These are phyloP conservation scores for Proales similis DNA, from an alignment of 1,140 invertebrate species.

Conservation along the genomic window DNA sequence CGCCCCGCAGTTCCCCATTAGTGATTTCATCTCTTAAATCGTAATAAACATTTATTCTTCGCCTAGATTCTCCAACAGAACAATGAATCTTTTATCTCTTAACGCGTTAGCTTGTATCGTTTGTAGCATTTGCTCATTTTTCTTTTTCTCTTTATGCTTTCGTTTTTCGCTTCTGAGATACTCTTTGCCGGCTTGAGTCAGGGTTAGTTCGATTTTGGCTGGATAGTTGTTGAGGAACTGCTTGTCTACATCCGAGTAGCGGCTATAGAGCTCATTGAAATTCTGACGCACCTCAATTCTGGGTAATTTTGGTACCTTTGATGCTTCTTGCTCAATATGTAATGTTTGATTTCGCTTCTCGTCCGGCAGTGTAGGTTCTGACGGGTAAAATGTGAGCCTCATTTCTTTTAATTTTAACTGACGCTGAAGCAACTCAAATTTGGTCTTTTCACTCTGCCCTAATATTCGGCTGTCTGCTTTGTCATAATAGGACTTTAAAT, in stretches of 20 bases:
- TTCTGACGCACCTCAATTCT: slow-evolving; percentile 8
- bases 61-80: too few relatives aligned
- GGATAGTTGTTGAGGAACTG: slow-evolving; percentile 31
- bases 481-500: slow-evolving; percentile 19
- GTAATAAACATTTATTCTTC: too few relatives aligned
- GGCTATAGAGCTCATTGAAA: too few relatives aligned
- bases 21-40: too few relatives aligned
- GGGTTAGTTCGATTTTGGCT: slow-evolving; percentile 19
- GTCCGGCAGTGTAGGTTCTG: neutral
- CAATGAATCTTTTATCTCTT: too few relatives aligned
- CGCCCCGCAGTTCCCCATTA: too few relatives aligned
- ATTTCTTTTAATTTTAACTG: neutral
- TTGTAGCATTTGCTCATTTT: too few relatives aligned
- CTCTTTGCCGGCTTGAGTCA: slow-evolving; percentile 28
- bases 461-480: too few relatives aligned
- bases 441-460: neutral
- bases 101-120: too few relatives aligned
- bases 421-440: slow-evolving; percentile 5
- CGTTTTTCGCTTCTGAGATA: slow-evolving; percentile 29
- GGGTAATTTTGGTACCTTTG: slow-evolving; percentile 12
- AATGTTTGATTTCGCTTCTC: neutral
- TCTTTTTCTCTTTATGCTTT: too few relatives aligned
- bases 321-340: neutral
- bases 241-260: slow-evolving; percentile 17
- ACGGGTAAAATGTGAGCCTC: neutral